Evolutionary conservation across 2,888 invertebrate species (phyloP).

Genomic region (Leptopilina myrica): DNA sequence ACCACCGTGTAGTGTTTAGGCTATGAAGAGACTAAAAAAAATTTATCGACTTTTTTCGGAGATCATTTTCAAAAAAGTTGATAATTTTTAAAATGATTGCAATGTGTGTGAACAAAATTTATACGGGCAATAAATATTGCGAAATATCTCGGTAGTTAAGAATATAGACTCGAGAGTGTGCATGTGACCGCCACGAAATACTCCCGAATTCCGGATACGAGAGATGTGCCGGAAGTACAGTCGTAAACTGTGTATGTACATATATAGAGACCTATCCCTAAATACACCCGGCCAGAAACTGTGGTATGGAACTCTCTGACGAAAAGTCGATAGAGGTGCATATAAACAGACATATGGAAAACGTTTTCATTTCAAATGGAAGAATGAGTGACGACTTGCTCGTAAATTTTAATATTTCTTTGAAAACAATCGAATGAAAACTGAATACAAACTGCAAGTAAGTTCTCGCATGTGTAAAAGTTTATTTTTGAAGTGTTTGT

Average conservation of each 20-base stretch:
- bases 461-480: neutral
- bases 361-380: slow-evolving; percentile 21
- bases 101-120: slow-evolving; percentile 3
- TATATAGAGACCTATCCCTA: neutral
- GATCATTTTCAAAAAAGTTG: neutral
- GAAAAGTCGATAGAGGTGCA: slow-evolving; percentile 5
- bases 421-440: slow-evolving; percentile 1
- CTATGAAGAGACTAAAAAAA: too few relatives aligned
- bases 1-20: too few relatives aligned
- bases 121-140: slow-evolving; percentile 54
- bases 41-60: too few relatives aligned
- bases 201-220: slow-evolving; percentile 52
- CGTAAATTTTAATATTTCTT: slow-evolving; percentile 23
- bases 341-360: neutral
- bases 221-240: slow-evolving; percentile 57
- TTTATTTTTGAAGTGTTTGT: neutral
- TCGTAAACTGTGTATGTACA: slow-evolving; percentile 53
- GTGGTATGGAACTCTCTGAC: slow-evolving; percentile 24
- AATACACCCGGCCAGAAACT: slow-evolving; percentile 23
- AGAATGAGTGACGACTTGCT: slow-evolving; percentile 27
- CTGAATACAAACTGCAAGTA: slow-evolving; percentile 9
- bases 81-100: neutral
- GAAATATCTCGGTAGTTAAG: slow-evolving; percentile 51
- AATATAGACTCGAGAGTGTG: slow-evolving; percentile 32
- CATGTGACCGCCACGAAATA: slow-evolving; percentile 52